A percentile compares a stretch with the other conserved stretches of the same genome.
phyloP scores from a whole-genome alignment of 2,797 vertebrate species.

The Silurus aristotelis region DNA sequence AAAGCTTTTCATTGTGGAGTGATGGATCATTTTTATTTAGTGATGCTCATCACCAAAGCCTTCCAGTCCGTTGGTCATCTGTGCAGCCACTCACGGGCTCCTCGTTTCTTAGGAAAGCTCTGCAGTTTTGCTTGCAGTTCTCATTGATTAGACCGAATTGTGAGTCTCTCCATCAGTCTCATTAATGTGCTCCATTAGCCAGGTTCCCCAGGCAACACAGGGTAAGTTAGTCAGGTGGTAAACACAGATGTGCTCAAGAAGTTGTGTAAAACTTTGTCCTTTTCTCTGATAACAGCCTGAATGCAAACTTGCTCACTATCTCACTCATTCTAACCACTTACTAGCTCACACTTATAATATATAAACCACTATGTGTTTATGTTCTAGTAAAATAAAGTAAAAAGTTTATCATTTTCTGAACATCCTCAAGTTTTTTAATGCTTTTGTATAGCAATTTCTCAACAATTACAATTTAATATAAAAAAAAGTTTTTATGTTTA shows the following conservation, averaged over 20 bases:
- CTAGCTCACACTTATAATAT: background rate
- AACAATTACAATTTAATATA: background rate
- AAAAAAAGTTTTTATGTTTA: background rate
- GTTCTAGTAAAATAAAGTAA: background rate
- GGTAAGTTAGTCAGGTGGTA: conserved; percentile 55
- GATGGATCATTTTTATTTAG: conserved; percentile 24
- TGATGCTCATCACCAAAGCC: conserved; percentile 34
- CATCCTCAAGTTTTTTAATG: background rate
- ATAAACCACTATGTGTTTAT: background rate
- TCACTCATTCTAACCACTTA: background rate
- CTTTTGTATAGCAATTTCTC: background rate
- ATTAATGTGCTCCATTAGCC: conserved; percentile 60
- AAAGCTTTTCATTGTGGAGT: conserved; percentile 14
- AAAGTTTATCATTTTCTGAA: background rate
- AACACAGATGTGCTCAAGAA: conserved; percentile 55
- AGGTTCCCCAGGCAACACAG: conserved; percentile 39
- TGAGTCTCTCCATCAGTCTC: conserved; percentile 55
- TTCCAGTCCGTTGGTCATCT: conserved; percentile 30
- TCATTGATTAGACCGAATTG: conserved; percentile 53
- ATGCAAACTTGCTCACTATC: background rate
- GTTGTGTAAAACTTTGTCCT: conserved; percentile 48
- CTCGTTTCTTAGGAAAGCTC: conserved; percentile 38
- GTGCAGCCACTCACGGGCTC: conserved; percentile 1
- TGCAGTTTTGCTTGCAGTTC: conserved; percentile 48
- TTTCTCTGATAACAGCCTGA: conserved; percentile 45